phyloP scores from a whole-genome alignment of 2,113 vertebrate genomes.

The Cheilinus undulatus region DNA sequence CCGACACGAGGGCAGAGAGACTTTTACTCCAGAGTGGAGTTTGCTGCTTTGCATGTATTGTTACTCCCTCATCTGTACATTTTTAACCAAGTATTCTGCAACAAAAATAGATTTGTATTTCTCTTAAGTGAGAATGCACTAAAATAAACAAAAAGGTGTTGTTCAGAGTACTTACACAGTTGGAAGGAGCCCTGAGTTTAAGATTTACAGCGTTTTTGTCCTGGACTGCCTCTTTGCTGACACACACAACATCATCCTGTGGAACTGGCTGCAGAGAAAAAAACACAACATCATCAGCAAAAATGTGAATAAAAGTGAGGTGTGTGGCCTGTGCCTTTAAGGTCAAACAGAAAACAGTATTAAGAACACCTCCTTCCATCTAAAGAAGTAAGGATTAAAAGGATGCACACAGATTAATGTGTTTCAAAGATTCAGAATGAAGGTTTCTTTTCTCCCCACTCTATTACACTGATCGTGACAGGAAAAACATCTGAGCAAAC shows the following conservation, averaged over 20 bases:
- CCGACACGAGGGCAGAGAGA: too few relatives aligned
- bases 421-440: too few relatives aligned
- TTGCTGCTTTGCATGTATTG: too few relatives aligned
- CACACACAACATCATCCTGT: constrained; percentile 72
- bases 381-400: too few relatives aligned
- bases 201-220: constrained; percentile 78
- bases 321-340: background rate
- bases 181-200: constrained; percentile 71
- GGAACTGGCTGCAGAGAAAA: constrained; percentile 54
- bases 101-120: too few relatives aligned
- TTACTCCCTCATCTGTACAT: too few relatives aligned
- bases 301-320: background rate
- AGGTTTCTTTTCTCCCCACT: too few relatives aligned
- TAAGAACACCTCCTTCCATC: background rate
- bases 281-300: background rate
- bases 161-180: constrained; percentile 78
- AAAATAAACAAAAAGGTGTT: background rate
- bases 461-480: too few relatives aligned
- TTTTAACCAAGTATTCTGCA: too few relatives aligned
- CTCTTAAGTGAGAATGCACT: background rate
- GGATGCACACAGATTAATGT: too few relatives aligned
- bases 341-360: background rate
- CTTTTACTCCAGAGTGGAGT: too few relatives aligned
- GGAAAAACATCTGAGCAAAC: too few relatives aligned
- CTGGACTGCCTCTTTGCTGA: constrained; percentile 68